Evolutionary conservation across 2,113 vertebrate species (phyloP), one percentile per base, ranked within the genome.

Genomic region (Psittacula cyanocephala): DNA sequence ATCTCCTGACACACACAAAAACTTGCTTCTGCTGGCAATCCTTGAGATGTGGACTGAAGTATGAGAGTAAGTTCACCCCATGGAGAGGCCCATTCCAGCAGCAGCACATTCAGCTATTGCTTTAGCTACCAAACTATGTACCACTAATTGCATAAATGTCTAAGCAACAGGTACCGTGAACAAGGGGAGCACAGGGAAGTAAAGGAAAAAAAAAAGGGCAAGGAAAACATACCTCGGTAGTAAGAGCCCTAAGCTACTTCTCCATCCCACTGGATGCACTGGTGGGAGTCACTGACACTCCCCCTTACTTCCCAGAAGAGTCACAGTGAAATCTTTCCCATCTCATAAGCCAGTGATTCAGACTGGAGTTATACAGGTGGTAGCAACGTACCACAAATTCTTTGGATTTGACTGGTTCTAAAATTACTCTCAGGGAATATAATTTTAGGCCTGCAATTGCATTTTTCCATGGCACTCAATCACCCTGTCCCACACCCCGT

Each of bases 371-470:
- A 50, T 57, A 63, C 60, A 83, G 64, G 41, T 67, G 52, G 68
- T 22, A 84, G 85, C 7, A 1, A 79, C 74, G 55, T 78, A 62
- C 55, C 3, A 0, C 55, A 75, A 11, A 91, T 92, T 91, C 77
- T 64, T 86, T 35, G 33, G 27, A 18, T 75, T 81, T 84, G 74
- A 52, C 16, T 75, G 8, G 29, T 37, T 80, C 83, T 62, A 7
- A 13, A 52, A 67, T 79, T 22, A 89, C n/a, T 39, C 47, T 27
- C 39, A 11, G 47, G 25, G 37, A 44, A 71, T 27, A 50, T 94
- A 91, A 86, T 88, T 93, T 94, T 71, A 95, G 91, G 19, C 43
- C 18, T 44, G n/a, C 11, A 41, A 89, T 19, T 44, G 75, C 43
- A 33, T 64, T 85, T 85, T 86, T 92, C 75, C 19, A 29, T 1